Base-by-base conservation (phyloP, 53 echinoderm and acorn worm genomes). In the Echinarachnius parma region DNA sequence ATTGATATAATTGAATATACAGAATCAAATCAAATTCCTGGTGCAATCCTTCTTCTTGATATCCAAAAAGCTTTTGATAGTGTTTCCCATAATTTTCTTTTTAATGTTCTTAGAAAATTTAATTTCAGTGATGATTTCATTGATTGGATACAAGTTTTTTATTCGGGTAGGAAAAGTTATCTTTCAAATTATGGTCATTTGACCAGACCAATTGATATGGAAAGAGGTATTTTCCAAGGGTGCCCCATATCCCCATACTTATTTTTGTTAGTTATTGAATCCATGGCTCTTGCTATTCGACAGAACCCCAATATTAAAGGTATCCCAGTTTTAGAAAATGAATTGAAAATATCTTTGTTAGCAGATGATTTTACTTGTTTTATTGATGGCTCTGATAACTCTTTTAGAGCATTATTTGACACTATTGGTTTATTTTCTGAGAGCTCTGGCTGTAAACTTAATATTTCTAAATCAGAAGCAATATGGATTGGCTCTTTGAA, bases 41-140 rank as follows among this genome's bases (percentile, higher is more conserved):
- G n/a, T n/a, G n/a, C n/a, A n/a, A n/a, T n/a, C n/a, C n/a, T n/a
- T n/a, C n/a, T n/a, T n/a, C n/a, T n/a, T n/a, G 53, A 53, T 53
- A 53, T 53, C 9, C 53, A 53, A 21, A 53, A 53, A 19, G 53
- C 53, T 9, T 53, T 53, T 19, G 53, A 53, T 21, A 53, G 53
- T 19, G 53, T 19, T 9, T 19, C 18, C n/a, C 53, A 53, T 10
- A 26, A 53, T 1, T 53, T 53, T 52, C n/a, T n/a, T n/a, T n/a
- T n/a, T n/a, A n/a, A n/a, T n/a, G n/a, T n/a, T n/a, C n/a, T n/a
- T n/a, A n/a, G n/a, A n/a, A n/a, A n/a, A n/a, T n/a, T n/a, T n/a
- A n/a, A n/a, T n/a, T n/a, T n/a, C n/a, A n/a, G n/a, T n/a, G n/a
- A n/a, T n/a, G n/a, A n/a, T n/a, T n/a, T n/a, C n/a, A n/a, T n/a